Evolutionary conservation across 2,113 vertebrate species (phyloP).

Genomic region (Orthonyx spaldingii): DNA sequence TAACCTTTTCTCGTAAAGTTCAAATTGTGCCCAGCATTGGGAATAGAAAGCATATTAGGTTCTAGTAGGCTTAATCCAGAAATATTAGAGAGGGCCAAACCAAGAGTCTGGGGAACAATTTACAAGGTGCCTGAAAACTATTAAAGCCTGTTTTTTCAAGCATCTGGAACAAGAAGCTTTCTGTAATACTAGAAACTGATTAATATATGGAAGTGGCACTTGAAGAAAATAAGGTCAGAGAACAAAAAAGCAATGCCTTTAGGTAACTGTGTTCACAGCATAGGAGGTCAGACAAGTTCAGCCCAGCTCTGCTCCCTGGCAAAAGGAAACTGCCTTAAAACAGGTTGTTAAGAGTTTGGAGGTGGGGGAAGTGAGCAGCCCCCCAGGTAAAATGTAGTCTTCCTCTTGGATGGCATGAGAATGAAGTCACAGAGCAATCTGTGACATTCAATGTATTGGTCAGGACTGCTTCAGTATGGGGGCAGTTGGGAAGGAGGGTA

Average conservation of each 20-base stretch:
- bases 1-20: background rate
- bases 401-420: background rate
- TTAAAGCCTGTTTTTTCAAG: background rate
- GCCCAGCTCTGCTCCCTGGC: background rate
- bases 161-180: background rate
- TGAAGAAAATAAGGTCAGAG: background rate
- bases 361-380: background rate
- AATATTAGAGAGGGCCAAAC: background rate
- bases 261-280: background rate
- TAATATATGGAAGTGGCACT: background rate
- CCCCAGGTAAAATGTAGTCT: background rate
- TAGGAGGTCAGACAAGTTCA: background rate
- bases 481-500: background rate
- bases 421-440: background rate
- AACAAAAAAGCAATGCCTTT: background rate
- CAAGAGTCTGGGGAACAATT: background rate
- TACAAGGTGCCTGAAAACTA: background rate
- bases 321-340: background rate
- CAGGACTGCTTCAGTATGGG: background rate
- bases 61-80: background rate
- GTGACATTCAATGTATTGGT: rapidly evolving
- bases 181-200: background rate
- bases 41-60: background rate
- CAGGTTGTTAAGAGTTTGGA: background rate
- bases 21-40: background rate